Base-by-base conservation (phyloP, 2,113 vertebrate genomes). In the Plecotus auritus region DNA sequence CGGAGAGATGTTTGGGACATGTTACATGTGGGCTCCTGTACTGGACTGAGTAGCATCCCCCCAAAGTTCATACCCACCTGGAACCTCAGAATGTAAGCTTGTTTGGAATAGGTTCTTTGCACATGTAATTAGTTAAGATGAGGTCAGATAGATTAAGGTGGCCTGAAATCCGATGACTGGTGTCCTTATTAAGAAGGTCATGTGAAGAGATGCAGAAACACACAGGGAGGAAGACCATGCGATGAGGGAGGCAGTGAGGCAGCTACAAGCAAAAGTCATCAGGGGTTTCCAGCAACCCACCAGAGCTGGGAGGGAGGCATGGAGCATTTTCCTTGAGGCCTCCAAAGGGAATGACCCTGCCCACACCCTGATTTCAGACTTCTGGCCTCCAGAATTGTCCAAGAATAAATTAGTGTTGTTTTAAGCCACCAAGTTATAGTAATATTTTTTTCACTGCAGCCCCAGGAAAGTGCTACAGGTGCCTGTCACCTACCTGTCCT, bases 231-330 rank as follows among this genome's bases (percentile, higher is more conserved):
- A 35, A 56, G 54, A n/a, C 66, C 49, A n/a, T 2, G 16, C 13
- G 37, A 32, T 1, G 2, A 54, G 0, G 22, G 66, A 13, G n/a
- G 22, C 10, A 42, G 17, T 28, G 95, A 42, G 17, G 22, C 23
- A 0, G 9, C 26, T 4, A 16, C 18, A 59, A 35, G 73, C 66
- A 0, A 0, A 37, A 45, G 86, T 23, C 5, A 14, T 22, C 9
- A 10, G 32, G 26, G 13, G 40, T 17, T 20, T 30, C 93, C 32
- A 23, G 86, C 28, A 17, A 12, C 49, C 42, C 30, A 18, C 22
- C 9, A 17, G 26, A 61, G 67, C 17, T 30, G 26, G 80, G 37
- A 47, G 45, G 23, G 54, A 66, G 45, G 18, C 42, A 0, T 0
- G 17, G 7, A n/a, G 8, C 18, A 32, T 45, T 35, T 26, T 42